Base-by-base conservation (phyloP, 1,140 invertebrate species). In the Agrypnia vestita region DNA sequence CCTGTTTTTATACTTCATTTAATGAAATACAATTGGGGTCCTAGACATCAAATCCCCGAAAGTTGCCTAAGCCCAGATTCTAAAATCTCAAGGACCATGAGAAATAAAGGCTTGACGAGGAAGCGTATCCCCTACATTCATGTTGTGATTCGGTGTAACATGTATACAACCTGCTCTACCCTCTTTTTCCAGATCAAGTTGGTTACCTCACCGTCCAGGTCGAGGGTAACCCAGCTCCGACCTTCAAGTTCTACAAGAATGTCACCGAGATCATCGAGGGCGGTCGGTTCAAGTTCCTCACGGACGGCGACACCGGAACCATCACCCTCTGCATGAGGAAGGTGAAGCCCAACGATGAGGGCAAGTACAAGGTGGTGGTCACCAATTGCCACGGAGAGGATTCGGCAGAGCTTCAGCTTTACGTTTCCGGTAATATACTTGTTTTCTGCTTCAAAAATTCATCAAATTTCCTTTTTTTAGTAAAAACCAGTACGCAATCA, bases 291-390 rank as follows among this genome's bases (percentile, higher is more conserved):
- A 97, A 97, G 86, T 96, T 97, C 85, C 89, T 96, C 61, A 97
- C 97, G 11, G 96, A 98, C 87, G 95, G 96, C 35, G 94, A 96
- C 84, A 94, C 93, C 56, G 97, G 97, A 85, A 93, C 94, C 43
- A 95, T 99, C 83, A 97, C 96, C 21, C 91, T 99, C 62, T 97
- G 96, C 87, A 98, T 99, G 90, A 93, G 96, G 84, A 99, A 99
- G 91, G 93, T 96, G 81, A 98, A 98, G 87, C 94, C 96, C 12
- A 97, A 96, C 85, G 98, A 99, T 93, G 98, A 99, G 90, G 97
- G 97, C 46, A 96, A 96, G 87, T 99, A 99, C 90, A 97, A 95
- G 86, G 92, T 99, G 84, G 93, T 97, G 72, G 93, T 99, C 74
- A 95, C 94, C 85, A 99, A 99, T 86, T 94, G 94, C 75, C 95